phyloP scores from a whole-genome alignment of 92 coral and sea anemone species.

The Meandrina meandrites region DNA sequence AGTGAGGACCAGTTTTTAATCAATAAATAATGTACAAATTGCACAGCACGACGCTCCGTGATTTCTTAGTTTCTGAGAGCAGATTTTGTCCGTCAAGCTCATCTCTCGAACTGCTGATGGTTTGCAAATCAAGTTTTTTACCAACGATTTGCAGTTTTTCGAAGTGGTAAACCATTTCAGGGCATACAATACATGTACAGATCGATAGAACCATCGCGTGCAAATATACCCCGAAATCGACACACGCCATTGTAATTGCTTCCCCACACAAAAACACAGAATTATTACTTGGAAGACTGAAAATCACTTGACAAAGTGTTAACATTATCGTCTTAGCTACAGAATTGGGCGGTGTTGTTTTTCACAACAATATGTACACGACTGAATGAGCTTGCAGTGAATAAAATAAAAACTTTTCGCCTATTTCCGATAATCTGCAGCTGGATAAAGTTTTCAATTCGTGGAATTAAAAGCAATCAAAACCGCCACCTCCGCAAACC shows the following conservation, averaged over 20 bases:
- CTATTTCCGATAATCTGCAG: constrained; percentile 9
- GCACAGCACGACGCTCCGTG: constrained; percentile 24
- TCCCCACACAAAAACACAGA: neutral
- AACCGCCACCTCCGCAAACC: constrained; percentile 35
- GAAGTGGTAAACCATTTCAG: neutral
- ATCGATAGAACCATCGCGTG: constrained; percentile 23
- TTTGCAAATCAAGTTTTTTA: neutral
- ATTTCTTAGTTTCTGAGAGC: neutral
- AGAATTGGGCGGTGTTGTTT: neutral
- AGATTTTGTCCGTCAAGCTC: neutral
- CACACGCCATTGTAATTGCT: neutral
- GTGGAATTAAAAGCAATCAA: constrained; percentile 21
- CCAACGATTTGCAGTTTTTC: neutral
- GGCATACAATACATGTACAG: neutral
- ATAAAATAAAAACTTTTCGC: neutral
- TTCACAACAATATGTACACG: neutral
- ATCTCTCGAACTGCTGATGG: neutral
- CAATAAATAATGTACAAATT: constrained; percentile 8
- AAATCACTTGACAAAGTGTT: neutral
- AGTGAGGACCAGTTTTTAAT: neutral
- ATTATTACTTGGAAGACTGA: neutral
- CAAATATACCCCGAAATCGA: constrained; percentile 17
- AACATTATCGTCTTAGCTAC: neutral
- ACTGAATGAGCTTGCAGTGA: neutral
- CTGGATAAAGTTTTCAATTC: neutral